Evolutionary conservation across 2,888 invertebrate genomes (phyloP).

Genomic region (Caenorhabditis wallacei): DNA sequence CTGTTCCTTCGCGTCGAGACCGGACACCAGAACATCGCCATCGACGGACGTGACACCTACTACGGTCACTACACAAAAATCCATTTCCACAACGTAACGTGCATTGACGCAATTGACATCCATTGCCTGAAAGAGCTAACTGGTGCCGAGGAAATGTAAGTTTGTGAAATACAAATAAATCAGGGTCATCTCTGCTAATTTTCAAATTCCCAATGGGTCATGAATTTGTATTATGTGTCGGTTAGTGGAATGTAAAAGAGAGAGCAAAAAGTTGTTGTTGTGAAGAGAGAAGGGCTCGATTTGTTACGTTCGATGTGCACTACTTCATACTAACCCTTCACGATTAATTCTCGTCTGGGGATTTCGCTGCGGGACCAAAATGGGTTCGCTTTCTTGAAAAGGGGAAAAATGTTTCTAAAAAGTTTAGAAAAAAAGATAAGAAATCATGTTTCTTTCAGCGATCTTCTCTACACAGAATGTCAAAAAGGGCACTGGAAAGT

Average conservation of each 20-base stretch:
- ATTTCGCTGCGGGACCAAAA: conserved; percentile 24
- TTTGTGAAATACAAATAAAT: conserved; percentile 33
- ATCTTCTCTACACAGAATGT: conserved; percentile 70
- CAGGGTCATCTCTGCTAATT: conserved; percentile 36
- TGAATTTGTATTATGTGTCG: conserved; percentile 22
- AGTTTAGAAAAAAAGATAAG: conserved; percentile 13
- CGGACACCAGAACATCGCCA: conserved; percentile 71
- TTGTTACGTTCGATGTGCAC: conserved; percentile 58
- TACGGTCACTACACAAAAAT: conserved; percentile 72
- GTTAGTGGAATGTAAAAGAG: conserved; percentile 37
- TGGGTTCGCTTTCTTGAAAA: conserved; percentile 14
- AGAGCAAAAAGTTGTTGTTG: conserved; percentile 17
- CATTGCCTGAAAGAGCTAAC: conserved; percentile 72
- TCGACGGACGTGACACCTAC: conserved; percentile 70
- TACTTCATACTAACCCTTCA: conserved; percentile 58
- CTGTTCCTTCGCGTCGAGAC: conserved; percentile 70
- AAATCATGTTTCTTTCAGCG: conserved; percentile 60
- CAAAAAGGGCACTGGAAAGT: conserved; percentile 70
- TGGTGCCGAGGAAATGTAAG: conserved; percentile 74
- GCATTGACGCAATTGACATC: conserved; percentile 65
- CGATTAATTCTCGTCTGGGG: conserved; percentile 62
- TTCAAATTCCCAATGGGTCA: conserved; percentile 27
- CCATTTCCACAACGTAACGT: conserved; percentile 69
- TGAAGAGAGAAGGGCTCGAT: conserved; percentile 14
- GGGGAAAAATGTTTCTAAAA: conserved; percentile 26